A percentile compares a stretch with the other conserved stretches of the same genome.
Conservation (phyloP, 2,888 invertebrate species). For the Mythimna lalbum region DNA sequence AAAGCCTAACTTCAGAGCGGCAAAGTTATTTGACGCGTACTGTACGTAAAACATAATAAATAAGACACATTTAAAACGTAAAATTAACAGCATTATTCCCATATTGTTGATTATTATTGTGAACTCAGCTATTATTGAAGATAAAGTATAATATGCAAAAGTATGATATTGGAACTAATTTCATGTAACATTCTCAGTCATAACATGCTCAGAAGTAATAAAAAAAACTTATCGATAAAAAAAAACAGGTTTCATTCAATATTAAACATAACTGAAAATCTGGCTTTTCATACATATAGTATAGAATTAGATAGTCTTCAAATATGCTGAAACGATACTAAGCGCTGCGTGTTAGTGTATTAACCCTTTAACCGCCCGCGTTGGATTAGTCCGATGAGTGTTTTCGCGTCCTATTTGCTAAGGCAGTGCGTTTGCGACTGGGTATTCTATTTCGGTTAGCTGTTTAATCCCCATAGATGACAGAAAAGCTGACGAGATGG, state of each 20-base stretch:
- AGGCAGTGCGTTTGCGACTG: no score
- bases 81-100: slow-evolving; percentile 28
- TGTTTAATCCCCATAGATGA: no score
- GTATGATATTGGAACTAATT: slow-evolving; percentile 9
- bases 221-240: slow-evolving; percentile 35
- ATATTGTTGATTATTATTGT: slow-evolving; percentile 10
- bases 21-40: no score
- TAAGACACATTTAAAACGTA: slow-evolving; percentile 16
- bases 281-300: slow-evolving; percentile 30
- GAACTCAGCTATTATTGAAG: neutral
- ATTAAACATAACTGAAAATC: slow-evolving; percentile 40
- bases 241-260: slow-evolving; percentile 29
- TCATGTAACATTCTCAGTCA: slow-evolving; percentile 25
- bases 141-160: slow-evolving; percentile 6
- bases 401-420: no score
- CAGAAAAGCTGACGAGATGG: no score
- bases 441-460: no score
- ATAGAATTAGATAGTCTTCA: slow-evolving; percentile 51
- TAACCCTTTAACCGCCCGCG: no score
- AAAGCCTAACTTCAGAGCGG: no score
- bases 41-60: slow-evolving; percentile 19
- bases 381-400: no score
- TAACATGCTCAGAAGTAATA: slow-evolving; percentile 10
- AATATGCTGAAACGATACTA: slow-evolving; percentile 29
- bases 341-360: slow-evolving; percentile 15